Conservation (phyloP, 2,888 invertebrate species). For the Pterostichus niger region DNA sequence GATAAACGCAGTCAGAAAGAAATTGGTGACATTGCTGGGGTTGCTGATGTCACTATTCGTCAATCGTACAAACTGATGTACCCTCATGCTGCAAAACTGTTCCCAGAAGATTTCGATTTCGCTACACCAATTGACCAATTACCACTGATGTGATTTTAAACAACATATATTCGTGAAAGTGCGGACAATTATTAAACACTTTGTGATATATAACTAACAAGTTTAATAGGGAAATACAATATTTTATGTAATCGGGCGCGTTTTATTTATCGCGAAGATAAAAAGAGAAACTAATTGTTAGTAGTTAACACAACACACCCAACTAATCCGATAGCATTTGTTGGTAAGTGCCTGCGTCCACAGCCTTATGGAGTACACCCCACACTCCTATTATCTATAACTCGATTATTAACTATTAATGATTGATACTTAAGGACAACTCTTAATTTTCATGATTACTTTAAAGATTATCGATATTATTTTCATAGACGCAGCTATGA, state of each 20-base stretch:
- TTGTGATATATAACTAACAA: conserved; percentile 42
- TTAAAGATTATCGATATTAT: too few relatives aligned
- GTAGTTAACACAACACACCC: neutral
- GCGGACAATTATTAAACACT: conserved; percentile 27
- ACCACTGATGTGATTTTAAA: conserved; percentile 85
- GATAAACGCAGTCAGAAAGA: conserved; percentile 97
- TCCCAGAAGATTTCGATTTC: conserved; percentile 98
- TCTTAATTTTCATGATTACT: too few relatives aligned
- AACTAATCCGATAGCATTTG: conserved; percentile 7
- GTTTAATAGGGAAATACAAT: conserved; percentile 39
- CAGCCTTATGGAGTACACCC: neutral
- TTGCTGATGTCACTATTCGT: conserved; percentile 98
- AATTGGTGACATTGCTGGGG: conserved; percentile 98
- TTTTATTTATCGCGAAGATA: conserved; percentile 34
- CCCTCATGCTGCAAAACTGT: conserved; percentile 93
- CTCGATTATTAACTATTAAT: too few relatives aligned
- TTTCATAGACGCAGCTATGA: too few relatives aligned
- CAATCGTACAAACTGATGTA: conserved; percentile 99
- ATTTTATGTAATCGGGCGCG: conserved; percentile 40
- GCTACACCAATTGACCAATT: conserved; percentile 95
- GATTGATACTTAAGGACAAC: too few relatives aligned
- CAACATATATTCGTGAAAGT: conserved; percentile 18
- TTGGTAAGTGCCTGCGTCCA: conserved; percentile 27
- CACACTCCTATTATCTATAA: neutral
- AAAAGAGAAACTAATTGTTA: neutral